These are phyloP conservation scores for Melanotaenia boesemani DNA, from an alignment of 2,797 vertebrate genomes.

Conservation along the genomic window DNA sequence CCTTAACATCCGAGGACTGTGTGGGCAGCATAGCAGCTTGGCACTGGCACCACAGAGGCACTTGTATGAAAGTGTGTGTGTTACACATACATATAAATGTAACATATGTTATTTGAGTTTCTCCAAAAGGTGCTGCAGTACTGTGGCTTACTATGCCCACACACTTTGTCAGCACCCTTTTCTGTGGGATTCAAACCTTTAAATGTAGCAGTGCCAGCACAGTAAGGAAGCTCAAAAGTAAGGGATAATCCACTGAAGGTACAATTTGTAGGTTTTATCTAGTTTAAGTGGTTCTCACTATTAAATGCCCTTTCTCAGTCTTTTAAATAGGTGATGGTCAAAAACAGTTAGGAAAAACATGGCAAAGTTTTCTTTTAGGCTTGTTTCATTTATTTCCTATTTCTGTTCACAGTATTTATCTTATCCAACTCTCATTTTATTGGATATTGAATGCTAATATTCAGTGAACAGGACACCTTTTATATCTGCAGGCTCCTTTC, in stretches of 20 bases:
- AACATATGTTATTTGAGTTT: slow-evolving; percentile 53
- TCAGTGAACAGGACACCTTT: slow-evolving; percentile 27
- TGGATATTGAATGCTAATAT: slow-evolving; percentile 38
- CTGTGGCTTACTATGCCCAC: background rate
- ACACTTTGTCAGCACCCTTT: slow-evolving; percentile 3
- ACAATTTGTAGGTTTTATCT: slow-evolving; percentile 14
- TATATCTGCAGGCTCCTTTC: slow-evolving; percentile 26
- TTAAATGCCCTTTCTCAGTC: slow-evolving; percentile 12
- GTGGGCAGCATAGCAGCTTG: slow-evolving; percentile 60
- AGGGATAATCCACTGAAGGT: slow-evolving; percentile 23
- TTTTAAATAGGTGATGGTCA: slow-evolving; percentile 20
- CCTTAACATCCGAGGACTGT: slow-evolving; percentile 62
- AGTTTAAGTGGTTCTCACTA: slow-evolving; percentile 19
- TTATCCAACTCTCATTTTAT: slow-evolving; percentile 28
- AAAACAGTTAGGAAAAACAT: slow-evolving; percentile 24
- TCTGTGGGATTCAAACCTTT: background rate
- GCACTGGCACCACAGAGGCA: slow-evolving; percentile 52
- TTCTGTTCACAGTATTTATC: background rate
- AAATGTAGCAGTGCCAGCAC: slow-evolving; percentile 5
- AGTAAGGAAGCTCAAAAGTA: slow-evolving; percentile 7
- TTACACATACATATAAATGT: slow-evolving; percentile 52
- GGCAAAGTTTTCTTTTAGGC: slow-evolving; percentile 1
- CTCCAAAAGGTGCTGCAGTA: slow-evolving; percentile 18
- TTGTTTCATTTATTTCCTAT: slow-evolving; percentile 3
- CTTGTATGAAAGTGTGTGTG: slow-evolving; percentile 45